A percentile compares a stretch with the other conserved stretches of the same genome.
These are phyloP conservation scores for Lithophane leautieri DNA, from an alignment of 2,888 invertebrate species.

Conservation along the genomic window DNA sequence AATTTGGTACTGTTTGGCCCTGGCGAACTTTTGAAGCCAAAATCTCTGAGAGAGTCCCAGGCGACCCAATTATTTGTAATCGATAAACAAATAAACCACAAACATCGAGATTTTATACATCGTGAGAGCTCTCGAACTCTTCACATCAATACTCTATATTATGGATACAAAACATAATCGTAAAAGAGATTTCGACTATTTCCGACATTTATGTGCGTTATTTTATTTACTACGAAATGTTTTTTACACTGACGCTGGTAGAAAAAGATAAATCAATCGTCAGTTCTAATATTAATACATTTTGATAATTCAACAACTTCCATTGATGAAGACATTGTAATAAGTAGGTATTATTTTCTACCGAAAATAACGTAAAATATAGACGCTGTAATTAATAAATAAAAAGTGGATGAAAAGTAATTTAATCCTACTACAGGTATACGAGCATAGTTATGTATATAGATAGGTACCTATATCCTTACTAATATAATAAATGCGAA, in stretches of 20 bases:
- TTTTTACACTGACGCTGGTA: neutral
- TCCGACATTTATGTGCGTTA: constrained; percentile 9
- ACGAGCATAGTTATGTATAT: no score
- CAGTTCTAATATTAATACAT: neutral
- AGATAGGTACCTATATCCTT: no score
- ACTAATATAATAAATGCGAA: no score
- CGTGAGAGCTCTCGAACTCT: neutral
- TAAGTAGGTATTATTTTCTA: no score
- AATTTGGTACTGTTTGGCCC: neutral
- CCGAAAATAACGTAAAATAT: neutral
- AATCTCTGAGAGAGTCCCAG: neutral
- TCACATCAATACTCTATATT: no score
- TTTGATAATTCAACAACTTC: neutral
- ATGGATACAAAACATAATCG: constrained; percentile 28
- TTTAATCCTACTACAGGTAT: no score
- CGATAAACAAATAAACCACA: constrained; percentile 2
- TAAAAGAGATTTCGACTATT: constrained; percentile 26
- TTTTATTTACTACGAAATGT: constrained; percentile 3
- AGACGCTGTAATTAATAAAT: neutral
- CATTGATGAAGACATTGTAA: neutral
- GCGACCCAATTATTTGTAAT: neutral
- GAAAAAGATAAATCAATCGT: neutral
- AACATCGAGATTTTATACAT: constrained; percentile 1
- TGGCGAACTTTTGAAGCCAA: neutral
- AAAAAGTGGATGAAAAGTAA: neutral